phyloP scores from a whole-genome alignment of 53 echinoderm and acorn worm species.

The Zoroaster sp. region DNA sequence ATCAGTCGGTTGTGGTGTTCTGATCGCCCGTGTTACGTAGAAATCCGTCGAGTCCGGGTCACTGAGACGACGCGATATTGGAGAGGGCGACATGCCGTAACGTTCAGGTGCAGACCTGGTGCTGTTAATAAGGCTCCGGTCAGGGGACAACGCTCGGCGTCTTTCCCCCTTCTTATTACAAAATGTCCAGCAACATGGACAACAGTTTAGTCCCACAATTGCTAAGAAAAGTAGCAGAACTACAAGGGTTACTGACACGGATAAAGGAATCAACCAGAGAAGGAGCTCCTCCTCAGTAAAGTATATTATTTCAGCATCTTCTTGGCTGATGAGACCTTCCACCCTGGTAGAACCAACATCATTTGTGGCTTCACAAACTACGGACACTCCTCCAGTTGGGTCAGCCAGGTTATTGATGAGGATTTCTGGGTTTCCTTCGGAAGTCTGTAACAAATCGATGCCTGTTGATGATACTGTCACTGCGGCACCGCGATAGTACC shows the following conservation, averaged over 20 bases:
- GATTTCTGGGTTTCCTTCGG: not conserved
- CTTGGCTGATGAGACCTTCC: slow-evolving; percentile 36
- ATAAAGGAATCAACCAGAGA: slow-evolving; percentile 60
- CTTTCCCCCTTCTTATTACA: slow-evolving; percentile 30
- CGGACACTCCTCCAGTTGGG: slow-evolving; percentile 9
- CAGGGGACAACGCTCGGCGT: not conserved
- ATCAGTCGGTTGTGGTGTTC: slow-evolving; percentile 5
- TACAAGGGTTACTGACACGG: slow-evolving; percentile 31
- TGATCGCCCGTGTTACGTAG: slow-evolving; percentile 59
- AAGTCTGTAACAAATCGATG: slow-evolving; percentile 6
- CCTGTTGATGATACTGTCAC: not conserved
- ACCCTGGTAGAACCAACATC: slow-evolving; percentile 44
- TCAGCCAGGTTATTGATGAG: slow-evolving; percentile 39
- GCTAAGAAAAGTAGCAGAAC: slow-evolving; percentile 41
- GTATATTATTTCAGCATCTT: not conserved
- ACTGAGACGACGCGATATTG: slow-evolving; percentile 40
- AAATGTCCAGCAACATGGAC: slow-evolving; percentile 34
- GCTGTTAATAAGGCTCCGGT: slow-evolving; percentile 23
- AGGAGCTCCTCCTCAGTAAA: slow-evolving; percentile 15
- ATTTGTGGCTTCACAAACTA: slow-evolving; percentile 62
- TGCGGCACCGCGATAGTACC: slow-evolving; percentile 56
- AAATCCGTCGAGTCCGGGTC: slow-evolving; percentile 64
- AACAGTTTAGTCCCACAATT: slow-evolving; percentile 32
- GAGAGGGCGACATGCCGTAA: slow-evolving; percentile 36
- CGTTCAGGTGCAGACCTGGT: slow-evolving; percentile 63